phyloP scores from a whole-genome alignment of 2,113 vertebrate genomes.

The Carollia perspicillata region DNA sequence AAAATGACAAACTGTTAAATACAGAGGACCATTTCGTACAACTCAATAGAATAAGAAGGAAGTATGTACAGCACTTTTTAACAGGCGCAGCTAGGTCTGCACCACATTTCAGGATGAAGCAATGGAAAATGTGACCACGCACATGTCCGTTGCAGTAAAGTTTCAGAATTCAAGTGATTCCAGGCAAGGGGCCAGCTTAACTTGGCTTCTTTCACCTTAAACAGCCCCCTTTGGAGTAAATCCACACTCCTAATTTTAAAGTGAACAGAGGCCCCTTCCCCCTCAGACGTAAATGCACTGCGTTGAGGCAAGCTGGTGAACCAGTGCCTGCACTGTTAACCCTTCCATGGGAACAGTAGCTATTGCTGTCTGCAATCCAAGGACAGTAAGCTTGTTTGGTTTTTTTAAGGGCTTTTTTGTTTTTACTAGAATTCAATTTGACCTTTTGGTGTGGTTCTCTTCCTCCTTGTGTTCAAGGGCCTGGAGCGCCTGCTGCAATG shows the following conservation, averaged over 20 bases:
- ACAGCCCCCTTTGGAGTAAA: constrained; percentile 80
- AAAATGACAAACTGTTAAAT: constrained; percentile 84
- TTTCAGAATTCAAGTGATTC: constrained; percentile 89
- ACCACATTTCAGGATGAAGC: constrained; percentile 75
- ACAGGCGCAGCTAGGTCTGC: constrained; percentile 76
- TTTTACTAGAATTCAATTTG: constrained; percentile 40
- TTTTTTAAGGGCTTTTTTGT: too few species aligned
- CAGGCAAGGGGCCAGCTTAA: constrained; percentile 84
- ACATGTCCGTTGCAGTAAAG: constrained; percentile 81
- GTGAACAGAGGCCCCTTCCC: constrained; percentile 53
- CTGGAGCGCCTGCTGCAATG: constrained; percentile 53
- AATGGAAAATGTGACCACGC: constrained; percentile 86
- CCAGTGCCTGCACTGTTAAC: constrained; percentile 53
- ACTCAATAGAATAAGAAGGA: constrained; percentile 76
- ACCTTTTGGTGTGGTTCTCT: constrained; percentile 11
- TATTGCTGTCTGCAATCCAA: not conserved
- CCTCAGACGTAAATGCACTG: constrained; percentile 48
- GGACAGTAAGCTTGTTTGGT: not conserved
- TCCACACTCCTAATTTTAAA: constrained; percentile 79
- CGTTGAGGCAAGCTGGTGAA: constrained; percentile 22
- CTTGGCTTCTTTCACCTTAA: constrained; percentile 84
- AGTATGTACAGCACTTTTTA: constrained; percentile 77
- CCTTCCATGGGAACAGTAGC: constrained; percentile 35
- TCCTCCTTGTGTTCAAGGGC: constrained; percentile 36
- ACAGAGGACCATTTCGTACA: constrained; percentile 83